phyloP scores from a whole-genome alignment of 1,140 invertebrate genomes.

The Aphaenogaster rudis region DNA sequence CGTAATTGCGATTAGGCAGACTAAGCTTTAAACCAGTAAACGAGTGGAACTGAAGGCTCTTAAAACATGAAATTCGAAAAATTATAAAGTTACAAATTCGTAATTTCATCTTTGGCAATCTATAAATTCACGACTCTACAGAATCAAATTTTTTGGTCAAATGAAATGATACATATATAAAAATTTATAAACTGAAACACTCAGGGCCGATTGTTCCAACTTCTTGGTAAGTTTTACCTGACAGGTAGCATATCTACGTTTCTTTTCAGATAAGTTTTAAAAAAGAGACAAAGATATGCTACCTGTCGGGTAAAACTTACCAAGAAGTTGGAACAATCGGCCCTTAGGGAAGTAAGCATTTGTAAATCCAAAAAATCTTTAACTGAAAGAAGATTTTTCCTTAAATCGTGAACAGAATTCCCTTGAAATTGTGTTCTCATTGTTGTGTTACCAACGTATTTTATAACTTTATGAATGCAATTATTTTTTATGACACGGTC shows the following conservation, averaged over 20 bases:
- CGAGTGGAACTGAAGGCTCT: background rate
- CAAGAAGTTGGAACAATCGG: no score
- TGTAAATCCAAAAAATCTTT: background rate
- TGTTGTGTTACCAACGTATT: background rate
- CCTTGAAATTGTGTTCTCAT: background rate
- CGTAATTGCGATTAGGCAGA: background rate
- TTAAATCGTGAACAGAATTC: background rate
- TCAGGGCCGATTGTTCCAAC: no score
- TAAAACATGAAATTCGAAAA: background rate
- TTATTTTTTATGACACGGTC: background rate
- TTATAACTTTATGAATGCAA: background rate
- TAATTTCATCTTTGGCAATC: background rate
- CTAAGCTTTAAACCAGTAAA: background rate
- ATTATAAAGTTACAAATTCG: background rate
- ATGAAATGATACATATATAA: background rate
- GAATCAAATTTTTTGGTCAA: background rate
- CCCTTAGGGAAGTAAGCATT: background rate
- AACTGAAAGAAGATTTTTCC: background rate
- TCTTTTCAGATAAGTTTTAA: no score
- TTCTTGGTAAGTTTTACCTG: no score
- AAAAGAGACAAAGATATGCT: no score
- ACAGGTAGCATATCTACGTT: no score
- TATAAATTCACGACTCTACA: background rate
- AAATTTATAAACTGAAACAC: background rate
- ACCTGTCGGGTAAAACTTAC: no score